Base-by-base conservation (phyloP, 2,888 invertebrate genomes). In the Troglohyphantes excavatus region DNA sequence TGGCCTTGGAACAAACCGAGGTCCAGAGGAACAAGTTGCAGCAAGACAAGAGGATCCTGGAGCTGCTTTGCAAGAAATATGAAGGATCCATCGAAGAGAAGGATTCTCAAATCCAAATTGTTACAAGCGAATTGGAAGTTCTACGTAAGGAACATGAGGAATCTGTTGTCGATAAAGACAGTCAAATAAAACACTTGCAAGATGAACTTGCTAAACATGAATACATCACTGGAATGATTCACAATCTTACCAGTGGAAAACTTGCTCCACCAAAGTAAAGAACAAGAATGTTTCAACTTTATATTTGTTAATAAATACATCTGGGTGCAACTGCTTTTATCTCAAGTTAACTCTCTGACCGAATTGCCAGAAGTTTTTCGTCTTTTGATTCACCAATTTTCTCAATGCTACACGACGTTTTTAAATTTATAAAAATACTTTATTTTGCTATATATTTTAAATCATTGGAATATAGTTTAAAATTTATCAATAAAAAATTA, bases 241-340 rank as follows among this genome's bases (percentile, higher is more conserved):
- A 84, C 46, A 76, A 90, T 46, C 70, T 90, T 59, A 89, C 88
- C n/a, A 90, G 84, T 84, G 83, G 83, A 27, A 86, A 76, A 33
- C 23, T 78, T n/a, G 21, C 39, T 65, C 33, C 63, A 33, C 78
- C 76, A 11, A 63, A 78, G 43, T 78, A 39, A 13, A 39, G 39
- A 39, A 3, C 3, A 33, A 33, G 3, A 33, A 33, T 9, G 9
- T 39, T 39, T 39, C 39, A 2, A 39, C 1, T 39, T 11, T 33
- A 33, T 39, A 39, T 39, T 39, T 39, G 1, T 39, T n/a, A n/a
- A n/a, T n/a, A 39, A 39, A 39, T 11, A 13, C 39, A 39, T 39
- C 7, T 3, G 3, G 13, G 1, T 39, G 39, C 39, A 2, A 7
- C n/a, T n/a, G n/a, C n/a, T n/a, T n/a, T n/a, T n/a, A n/a, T n/a